Conservation (phyloP, 35 echinoderm and acorn worm species). For the Heliocidaris tuberculata region DNA sequence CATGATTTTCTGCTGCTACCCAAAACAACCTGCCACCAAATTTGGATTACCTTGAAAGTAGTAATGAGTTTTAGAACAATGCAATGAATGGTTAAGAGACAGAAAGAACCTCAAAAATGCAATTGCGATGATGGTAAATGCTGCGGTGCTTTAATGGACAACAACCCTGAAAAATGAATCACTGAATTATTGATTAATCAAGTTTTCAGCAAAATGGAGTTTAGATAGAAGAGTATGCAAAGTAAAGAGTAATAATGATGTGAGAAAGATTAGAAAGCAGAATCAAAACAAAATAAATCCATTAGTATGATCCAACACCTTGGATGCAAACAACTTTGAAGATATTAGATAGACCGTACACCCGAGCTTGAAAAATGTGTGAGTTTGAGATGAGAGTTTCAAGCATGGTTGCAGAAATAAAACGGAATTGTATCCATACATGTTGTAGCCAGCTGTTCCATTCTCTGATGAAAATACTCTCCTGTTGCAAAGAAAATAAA, state of each 20-base stretch:
- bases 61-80: neutral
- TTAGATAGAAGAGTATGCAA: neutral
- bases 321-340: neutral
- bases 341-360: neutral
- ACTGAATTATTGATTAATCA: neutral
- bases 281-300: neutral
- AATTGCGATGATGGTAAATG: neutral
- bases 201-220: too few species aligned
- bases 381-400: neutral
- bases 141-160: neutral
- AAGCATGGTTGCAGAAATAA: slow-evolving; percentile 17
- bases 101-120: neutral
- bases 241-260: neutral
- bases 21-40: neutral
- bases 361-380: neutral
- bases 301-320: slow-evolving; percentile 11
- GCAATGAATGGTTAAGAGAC: neutral
- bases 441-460: slow-evolving; percentile 20
- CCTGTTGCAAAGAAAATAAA: neutral
- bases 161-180: neutral
- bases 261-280: neutral
- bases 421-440: slow-evolving; percentile 20
- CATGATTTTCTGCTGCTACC: neutral
- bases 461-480: slow-evolving; percentile 15
- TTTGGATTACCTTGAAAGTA: neutral